phyloP scores from a whole-genome alignment of 1,140 invertebrate species.

The Drosophila neocordata region DNA sequence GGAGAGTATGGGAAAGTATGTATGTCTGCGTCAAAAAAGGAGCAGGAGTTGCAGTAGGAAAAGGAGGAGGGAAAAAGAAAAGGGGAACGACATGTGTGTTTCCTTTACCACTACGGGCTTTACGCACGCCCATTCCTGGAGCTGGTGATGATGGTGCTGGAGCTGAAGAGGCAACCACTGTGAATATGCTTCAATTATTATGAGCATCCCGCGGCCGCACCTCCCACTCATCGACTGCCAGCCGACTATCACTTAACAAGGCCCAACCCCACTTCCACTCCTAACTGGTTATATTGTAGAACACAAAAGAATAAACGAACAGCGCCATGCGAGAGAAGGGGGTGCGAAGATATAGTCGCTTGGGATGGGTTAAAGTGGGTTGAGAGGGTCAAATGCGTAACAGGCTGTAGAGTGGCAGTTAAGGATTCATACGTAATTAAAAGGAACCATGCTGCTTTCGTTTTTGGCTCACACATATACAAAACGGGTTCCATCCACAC shows the following conservation, averaged over 20 bases:
- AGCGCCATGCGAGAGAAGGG: neutral
- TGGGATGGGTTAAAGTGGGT: slow-evolving; percentile 5
- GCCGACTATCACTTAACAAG: slow-evolving; percentile 52
- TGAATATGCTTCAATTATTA: slow-evolving; percentile 76
- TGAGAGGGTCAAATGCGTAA: slow-evolving; percentile 25
- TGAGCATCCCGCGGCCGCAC: slow-evolving; percentile 43
- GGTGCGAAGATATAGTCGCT: neutral
- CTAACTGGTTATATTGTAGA: slow-evolving; percentile 18
- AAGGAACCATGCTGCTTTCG: slow-evolving; percentile 54
- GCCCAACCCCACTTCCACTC: slow-evolving; percentile 18
- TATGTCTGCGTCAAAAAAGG: slow-evolving; percentile 7
- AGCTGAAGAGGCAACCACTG: slow-evolving; percentile 36
- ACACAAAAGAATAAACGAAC: slow-evolving; percentile 8
- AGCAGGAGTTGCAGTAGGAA: too few relatives aligned
- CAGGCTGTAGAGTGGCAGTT: slow-evolving; percentile 20
- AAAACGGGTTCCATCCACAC: neutral
- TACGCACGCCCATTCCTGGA: slow-evolving; percentile 31
- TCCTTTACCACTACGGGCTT: slow-evolving; percentile 22
- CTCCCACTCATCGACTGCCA: slow-evolving; percentile 31
- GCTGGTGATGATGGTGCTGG: neutral
- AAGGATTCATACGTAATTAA: slow-evolving; percentile 59
- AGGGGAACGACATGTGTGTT: slow-evolving; percentile 19
- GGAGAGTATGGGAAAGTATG: neutral
- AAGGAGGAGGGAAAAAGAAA: neutral
- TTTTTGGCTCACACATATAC: slow-evolving; percentile 14